Percentiles rank a stretch among this genome's conserved stretches.
phyloP scores from a whole-genome alignment of 2,888 invertebrate species.

The Hybos culiciformis region DNA sequence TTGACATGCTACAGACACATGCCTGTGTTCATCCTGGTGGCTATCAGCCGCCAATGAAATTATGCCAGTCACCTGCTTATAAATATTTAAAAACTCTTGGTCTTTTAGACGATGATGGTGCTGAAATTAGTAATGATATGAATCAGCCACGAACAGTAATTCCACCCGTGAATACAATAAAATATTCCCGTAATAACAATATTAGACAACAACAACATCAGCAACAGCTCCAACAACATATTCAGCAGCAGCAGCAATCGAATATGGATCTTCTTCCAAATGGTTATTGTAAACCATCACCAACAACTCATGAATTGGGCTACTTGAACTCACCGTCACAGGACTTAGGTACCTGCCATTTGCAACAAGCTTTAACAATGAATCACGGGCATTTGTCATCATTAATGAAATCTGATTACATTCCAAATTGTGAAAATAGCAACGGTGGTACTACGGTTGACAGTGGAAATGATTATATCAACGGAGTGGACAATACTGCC shows the following conservation, averaged over 20 bases:
- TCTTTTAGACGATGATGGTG: slow-evolving; percentile 20
- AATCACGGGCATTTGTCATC: slow-evolving; percentile 9
- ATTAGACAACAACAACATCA: slow-evolving; percentile 20
- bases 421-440: slow-evolving; percentile 14
- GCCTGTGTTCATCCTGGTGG: slow-evolving; percentile 44
- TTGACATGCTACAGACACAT: slow-evolving; percentile 67
- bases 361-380: slow-evolving; percentile 15
- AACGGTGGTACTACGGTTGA: slow-evolving; percentile 13
- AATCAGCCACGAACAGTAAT: slow-evolving; percentile 27
- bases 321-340: slow-evolving; percentile 31
- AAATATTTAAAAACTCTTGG: slow-evolving; percentile 31
- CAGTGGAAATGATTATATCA: slow-evolving; percentile 21
- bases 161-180: slow-evolving; percentile 34
- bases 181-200: slow-evolving; percentile 26
- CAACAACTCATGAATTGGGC: slow-evolving; percentile 31
- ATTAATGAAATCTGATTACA: slow-evolving; percentile 1
- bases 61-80: slow-evolving; percentile 30
- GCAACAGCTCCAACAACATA: slow-evolving; percentile 18
- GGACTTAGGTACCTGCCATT: slow-evolving; percentile 20
- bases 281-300: slow-evolving; percentile 35
- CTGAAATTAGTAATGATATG: slow-evolving; percentile 18
- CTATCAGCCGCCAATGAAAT: slow-evolving; percentile 27
- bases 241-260: slow-evolving; percentile 16
- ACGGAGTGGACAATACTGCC: slow-evolving; percentile 25
- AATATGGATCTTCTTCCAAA: slow-evolving; percentile 22